These are phyloP conservation scores for Typhlichthys subterraneus DNA, from an alignment of 2,797 vertebrate species.

Conservation along the genomic window DNA sequence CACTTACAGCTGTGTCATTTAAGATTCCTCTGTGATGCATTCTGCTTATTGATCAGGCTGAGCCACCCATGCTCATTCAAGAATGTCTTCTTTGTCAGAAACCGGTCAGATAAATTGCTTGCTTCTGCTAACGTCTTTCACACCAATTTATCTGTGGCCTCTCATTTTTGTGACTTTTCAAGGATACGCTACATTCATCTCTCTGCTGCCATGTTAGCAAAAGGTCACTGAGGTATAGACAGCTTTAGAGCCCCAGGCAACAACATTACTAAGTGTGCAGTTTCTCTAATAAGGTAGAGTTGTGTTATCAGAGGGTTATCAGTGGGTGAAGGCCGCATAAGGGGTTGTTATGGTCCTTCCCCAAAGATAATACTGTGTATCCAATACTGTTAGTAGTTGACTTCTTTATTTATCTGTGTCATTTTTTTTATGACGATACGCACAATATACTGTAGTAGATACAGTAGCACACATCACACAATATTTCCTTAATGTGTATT, in stretches of 20 bases:
- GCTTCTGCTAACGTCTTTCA: not conserved
- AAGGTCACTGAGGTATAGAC: not conserved
- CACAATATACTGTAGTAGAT: too few species aligned
- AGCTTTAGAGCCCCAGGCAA: not conserved
- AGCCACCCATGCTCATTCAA: constrained; percentile 48
- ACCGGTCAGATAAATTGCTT: constrained; percentile 13
- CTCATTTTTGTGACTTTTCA: not conserved
- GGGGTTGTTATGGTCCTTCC: too few species aligned
- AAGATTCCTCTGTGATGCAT: constrained; percentile 49
- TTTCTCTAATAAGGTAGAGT: not conserved
- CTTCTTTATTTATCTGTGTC: too few species aligned
- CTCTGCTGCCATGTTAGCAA: not conserved
- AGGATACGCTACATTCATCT: not conserved
- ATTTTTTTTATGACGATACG: too few species aligned
- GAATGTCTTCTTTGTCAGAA: constrained; percentile 53
- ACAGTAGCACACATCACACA: too few species aligned
- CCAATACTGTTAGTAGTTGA: too few species aligned
- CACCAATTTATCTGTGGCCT: not conserved
- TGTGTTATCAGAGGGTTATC: not conserved
- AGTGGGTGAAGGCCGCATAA: not conserved
- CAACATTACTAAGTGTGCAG: not conserved
- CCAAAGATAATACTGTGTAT: too few species aligned
- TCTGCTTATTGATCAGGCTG: constrained; percentile 57
- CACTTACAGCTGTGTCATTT: constrained; percentile 66
- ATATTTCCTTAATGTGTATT: too few species aligned